Conservation (phyloP, 2,797 vertebrate genomes). For the Podarcis siculus region DNA sequence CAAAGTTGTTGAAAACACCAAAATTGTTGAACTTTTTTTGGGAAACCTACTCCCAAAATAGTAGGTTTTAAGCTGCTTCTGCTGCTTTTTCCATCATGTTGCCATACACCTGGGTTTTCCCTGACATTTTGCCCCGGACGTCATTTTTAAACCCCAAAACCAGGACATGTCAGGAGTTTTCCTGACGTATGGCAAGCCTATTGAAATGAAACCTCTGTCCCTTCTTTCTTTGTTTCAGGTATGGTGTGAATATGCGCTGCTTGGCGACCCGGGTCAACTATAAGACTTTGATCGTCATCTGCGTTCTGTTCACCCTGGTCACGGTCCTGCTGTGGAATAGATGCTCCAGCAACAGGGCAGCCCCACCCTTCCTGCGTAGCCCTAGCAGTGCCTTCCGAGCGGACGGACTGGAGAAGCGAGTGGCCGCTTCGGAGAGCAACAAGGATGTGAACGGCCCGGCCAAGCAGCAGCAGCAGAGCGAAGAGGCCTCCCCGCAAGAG, state of each 20-base stretch:
- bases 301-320: constrained; percentile 91
- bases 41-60: too few relatives aligned
- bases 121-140: too few relatives aligned
- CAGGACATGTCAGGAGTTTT: too few relatives aligned
- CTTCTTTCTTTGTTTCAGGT: constrained; percentile 63
- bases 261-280: constrained; percentile 96
- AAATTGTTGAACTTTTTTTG: too few relatives aligned
- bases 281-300: constrained; percentile 96
- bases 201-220: neutral
- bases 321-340: constrained; percentile 94
- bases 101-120: too few relatives aligned
- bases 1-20: too few relatives aligned
- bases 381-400: constrained; percentile 60
- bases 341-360: constrained; percentile 85
- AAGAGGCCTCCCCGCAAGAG: constrained; percentile 79
- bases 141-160: too few relatives aligned
- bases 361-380: constrained; percentile 77
- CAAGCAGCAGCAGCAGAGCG: constrained; percentile 79
- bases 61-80: too few relatives aligned
- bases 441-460: constrained; percentile 69
- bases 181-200: too few relatives aligned
- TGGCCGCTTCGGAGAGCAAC: constrained; percentile 79
- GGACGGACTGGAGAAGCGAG: constrained; percentile 71
- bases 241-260: constrained; percentile 95
- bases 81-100: too few relatives aligned